Conservation (phyloP, 2,113 vertebrate species). For the Spea bombifrons region DNA sequence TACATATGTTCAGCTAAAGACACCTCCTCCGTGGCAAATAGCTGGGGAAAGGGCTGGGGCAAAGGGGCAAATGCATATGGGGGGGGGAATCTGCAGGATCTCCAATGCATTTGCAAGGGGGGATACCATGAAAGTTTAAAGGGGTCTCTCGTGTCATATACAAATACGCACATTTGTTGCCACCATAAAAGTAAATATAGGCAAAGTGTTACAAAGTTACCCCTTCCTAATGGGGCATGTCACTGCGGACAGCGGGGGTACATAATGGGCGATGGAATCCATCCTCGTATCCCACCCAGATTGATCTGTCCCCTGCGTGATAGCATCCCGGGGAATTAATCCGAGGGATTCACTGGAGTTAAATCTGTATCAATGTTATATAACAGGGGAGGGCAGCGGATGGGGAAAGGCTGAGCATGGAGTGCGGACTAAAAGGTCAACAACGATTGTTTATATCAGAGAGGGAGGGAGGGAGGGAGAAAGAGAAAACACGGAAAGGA, state of each 20-base stretch:
- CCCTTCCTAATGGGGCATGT: background rate
- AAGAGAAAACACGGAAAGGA: background rate
- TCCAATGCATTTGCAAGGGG: no score
- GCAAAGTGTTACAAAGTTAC: background rate
- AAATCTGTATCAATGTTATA: constrained; percentile 59
- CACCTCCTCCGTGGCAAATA: no score
- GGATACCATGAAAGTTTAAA: no score
- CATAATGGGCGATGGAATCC: constrained; percentile 14
- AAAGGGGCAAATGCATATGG: no score
- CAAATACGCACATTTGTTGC: no score
- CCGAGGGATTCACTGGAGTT: constrained; percentile 59
- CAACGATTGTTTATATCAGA: background rate
- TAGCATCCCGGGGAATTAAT: constrained; percentile 51
- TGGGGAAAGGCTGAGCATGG: constrained; percentile 30
- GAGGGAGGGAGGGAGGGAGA: rapidly evolving
- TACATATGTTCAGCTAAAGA: no score
- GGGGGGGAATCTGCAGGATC: no score
- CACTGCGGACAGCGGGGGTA: background rate
- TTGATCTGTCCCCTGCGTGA: background rate
- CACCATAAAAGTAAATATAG: no score
- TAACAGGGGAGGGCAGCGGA: constrained; percentile 53
- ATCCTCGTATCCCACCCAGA: constrained; percentile 21
- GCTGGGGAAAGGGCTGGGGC: no score
- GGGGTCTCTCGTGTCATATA: no score
- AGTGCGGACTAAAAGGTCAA: constrained; percentile 16